phyloP scores from a whole-genome alignment of 2,797 vertebrate genomes.

The Acomys russatus region DNA sequence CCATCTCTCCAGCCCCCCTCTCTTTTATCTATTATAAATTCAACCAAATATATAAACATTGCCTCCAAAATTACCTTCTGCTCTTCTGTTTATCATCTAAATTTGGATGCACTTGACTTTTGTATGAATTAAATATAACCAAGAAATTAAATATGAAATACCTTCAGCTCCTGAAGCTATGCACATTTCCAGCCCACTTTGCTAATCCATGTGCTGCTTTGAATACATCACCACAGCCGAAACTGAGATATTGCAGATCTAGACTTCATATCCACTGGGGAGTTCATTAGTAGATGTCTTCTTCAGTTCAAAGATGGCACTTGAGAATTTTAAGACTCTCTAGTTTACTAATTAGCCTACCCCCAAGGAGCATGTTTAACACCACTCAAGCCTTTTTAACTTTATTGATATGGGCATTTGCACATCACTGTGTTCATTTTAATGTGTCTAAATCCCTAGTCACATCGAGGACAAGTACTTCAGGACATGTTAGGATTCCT shows the following conservation, averaged over 20 bases:
- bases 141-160: slow-evolving; percentile 69
- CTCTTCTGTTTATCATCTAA: background rate
- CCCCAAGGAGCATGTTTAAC: slow-evolving; percentile 88
- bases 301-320: slow-evolving; percentile 90
- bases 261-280: slow-evolving; percentile 85
- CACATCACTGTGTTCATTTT: slow-evolving; percentile 81
- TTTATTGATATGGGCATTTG: slow-evolving; percentile 87
- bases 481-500: slow-evolving; percentile 63
- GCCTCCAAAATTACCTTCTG: background rate
- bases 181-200: slow-evolving; percentile 23
- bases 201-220: slow-evolving; percentile 70
- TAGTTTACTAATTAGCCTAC: slow-evolving; percentile 90
- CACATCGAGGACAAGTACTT: slow-evolving; percentile 85
- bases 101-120: slow-evolving; percentile 59
- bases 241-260: slow-evolving; percentile 81
- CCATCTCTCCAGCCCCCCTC: too few species aligned
- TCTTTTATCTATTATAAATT: background rate
- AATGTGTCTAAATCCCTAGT: slow-evolving; percentile 79
- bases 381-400: slow-evolving; percentile 87
- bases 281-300: slow-evolving; percentile 91
- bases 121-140: slow-evolving; percentile 56
- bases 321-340: slow-evolving; percentile 90
- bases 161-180: background rate
- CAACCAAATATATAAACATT: background rate
- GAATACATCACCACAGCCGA: slow-evolving; percentile 80